A percentile compares a stretch with the other conserved stretches of the same genome.
phyloP scores from a whole-genome alignment of 2,113 vertebrate genomes.

The Amblyopsis rosae region DNA sequence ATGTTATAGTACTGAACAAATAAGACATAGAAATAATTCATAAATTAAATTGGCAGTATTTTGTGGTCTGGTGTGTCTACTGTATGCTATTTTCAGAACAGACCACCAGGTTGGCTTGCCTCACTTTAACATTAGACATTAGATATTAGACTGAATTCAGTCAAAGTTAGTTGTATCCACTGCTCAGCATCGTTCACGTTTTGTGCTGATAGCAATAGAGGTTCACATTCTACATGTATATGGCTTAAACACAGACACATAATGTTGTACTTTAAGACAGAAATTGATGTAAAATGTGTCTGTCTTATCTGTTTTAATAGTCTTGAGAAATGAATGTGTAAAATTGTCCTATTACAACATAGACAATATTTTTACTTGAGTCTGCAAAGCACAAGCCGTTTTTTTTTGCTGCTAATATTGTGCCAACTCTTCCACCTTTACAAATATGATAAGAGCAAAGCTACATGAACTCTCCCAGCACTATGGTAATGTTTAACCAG shows the following conservation, averaged over 20 bases:
- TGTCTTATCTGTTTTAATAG: neutral
- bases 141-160: no score
- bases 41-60: no score
- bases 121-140: no score
- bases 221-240: neutral
- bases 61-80: no score
- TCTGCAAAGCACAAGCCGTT: neutral
- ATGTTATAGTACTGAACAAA: no score
- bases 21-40: no score
- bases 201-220: neutral
- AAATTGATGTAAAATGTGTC: neutral
- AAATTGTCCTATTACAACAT: neutral
- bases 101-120: no score
- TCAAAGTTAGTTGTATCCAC: no score
- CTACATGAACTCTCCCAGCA: slow-evolving; percentile 67
- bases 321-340: neutral
- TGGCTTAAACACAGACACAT: neutral
- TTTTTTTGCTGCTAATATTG: slow-evolving; percentile 35
- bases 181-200: neutral
- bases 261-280: neutral
- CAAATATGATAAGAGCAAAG: slow-evolving; percentile 79
- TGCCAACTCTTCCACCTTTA: slow-evolving; percentile 80
- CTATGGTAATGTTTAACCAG: slow-evolving; percentile 80
- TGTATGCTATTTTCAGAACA: no score
- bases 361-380: neutral